A percentile compares a stretch with the other conserved stretches of the same genome.
Evolutionary conservation across 2,888 invertebrate genomes (phyloP).

Genomic region (Euplagia quadripunctaria): DNA sequence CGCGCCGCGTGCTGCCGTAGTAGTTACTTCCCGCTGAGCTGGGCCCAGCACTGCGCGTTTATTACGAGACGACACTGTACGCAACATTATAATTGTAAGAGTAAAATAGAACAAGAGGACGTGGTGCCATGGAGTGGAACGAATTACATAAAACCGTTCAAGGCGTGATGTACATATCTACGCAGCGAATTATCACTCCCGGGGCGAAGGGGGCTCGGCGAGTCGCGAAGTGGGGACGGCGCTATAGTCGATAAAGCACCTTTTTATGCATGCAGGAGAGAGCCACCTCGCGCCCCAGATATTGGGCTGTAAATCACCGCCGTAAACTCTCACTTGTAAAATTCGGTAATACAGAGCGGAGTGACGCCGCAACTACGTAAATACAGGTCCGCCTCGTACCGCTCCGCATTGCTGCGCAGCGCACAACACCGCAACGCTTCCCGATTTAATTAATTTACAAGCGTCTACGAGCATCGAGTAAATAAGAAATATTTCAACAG

Average conservation of each 20-base stretch:
- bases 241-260: conserved; percentile 53
- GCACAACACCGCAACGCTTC: conserved; percentile 16
- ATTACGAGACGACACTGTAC: background rate
- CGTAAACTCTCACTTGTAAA: conserved; percentile 52
- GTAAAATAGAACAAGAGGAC: background rate
- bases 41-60: background rate
- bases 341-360: conserved; percentile 31
- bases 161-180: conserved; percentile 5
- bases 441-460: conserved; percentile 54
- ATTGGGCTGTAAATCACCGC: conserved; percentile 61
- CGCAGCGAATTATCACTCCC: conserved; percentile 13
- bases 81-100: background rate
- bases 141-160: conserved; percentile 8
- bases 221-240: conserved; percentile 8
- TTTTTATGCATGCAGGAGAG: conserved; percentile 59
- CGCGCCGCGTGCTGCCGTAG: background rate
- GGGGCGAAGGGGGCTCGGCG: background rate
- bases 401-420: background rate
- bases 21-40: background rate
- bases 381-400: conserved; percentile 1
- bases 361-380: conserved; percentile 16
- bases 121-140: background rate
- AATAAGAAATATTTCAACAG: conserved; percentile 51
- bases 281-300: conserved; percentile 48
- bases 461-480: conserved; percentile 35